Evolutionary conservation across 2,797 vertebrate genomes (phyloP), one percentile per base, ranked within the genome.

Genomic region (Salmo trutta): DNA sequence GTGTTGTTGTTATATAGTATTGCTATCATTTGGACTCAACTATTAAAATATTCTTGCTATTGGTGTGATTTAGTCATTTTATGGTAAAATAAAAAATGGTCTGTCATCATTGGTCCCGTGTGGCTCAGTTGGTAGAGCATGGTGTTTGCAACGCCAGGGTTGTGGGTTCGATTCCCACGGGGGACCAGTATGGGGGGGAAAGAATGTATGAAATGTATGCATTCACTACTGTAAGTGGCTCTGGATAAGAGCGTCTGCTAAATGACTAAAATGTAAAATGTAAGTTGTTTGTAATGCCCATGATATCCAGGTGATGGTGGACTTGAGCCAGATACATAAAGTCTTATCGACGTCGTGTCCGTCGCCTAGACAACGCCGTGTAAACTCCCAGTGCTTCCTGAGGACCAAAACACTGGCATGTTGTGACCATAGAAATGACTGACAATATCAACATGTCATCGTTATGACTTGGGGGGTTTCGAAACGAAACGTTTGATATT

Each of bases 341-440:
- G 24, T 27, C 14, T 24, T 1, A 24, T 5, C 62, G 41, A 1
- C 19, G 7, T 19, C 74, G 5, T 36, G 14, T 71, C 82, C 41
- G 93, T 93, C 82, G 64, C 87, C 93, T 81, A 76, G 86, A 93
- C 92, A 93, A 93, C 92, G 74, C 62, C 1, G 79, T 85, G 92
- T 91, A 91, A 91, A 91, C 90, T 72, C 41, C 12, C 21, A n/a
- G n/a, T 52, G 41, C n/a, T 27, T 54, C 31, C 21, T 15, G 14
- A 53, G 14, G n/a, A 24, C 47, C 21, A 12, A 71, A 47, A 66
- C 19, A 36, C 8, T 36, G 6, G 7, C 29, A 68, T 19, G 67
- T 19, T n/a, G 68, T 10, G 17, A 70, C 36, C 0, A 19, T 7
- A 73, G 29, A 56, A 21, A 74, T 62, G 53, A 62, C 41, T 62